Conservation (phyloP, 2,797 vertebrate genomes). For the Carcharodon carcharias region DNA sequence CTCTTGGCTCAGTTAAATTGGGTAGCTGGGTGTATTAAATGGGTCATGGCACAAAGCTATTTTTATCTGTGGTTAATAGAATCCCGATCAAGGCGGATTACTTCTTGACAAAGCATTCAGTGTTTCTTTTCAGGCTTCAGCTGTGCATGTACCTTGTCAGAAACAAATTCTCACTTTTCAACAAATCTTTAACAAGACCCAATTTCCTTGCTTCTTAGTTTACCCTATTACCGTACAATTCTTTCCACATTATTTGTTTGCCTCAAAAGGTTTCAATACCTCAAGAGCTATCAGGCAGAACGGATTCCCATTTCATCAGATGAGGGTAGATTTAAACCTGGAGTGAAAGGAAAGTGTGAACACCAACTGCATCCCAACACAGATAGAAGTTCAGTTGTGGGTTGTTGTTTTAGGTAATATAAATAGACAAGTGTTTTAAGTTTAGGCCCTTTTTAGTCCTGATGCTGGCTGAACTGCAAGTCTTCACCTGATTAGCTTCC, state of each 20-base stretch:
- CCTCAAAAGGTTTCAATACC: background rate
- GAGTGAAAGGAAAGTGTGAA: background rate
- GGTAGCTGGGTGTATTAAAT: background rate
- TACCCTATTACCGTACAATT: background rate
- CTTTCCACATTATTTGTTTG: background rate
- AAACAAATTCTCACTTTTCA: background rate
- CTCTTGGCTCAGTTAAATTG: background rate
- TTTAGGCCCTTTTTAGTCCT: background rate
- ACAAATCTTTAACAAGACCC: background rate
- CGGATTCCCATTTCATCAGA: background rate
- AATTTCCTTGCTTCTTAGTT: conserved; percentile 3
- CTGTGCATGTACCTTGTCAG: background rate
- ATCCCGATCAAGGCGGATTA: conserved; percentile 7
- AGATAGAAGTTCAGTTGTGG: background rate
- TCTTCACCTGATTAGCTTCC: background rate
- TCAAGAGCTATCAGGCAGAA: background rate
- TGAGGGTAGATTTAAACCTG: background rate
- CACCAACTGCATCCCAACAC: background rate
- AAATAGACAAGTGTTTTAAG: background rate
- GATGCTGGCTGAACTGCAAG: background rate
- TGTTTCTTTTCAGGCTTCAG: background rate
- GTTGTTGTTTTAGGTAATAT: background rate
- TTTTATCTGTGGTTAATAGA: conserved; percentile 4
- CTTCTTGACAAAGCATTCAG: background rate
- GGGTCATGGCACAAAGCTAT: conserved; percentile 7